A percentile compares a stretch with the other conserved stretches of the same genome.
These are phyloP conservation scores for Malaclemys terrapin DNA, from an alignment of 2,113 vertebrate species.

Conservation along the genomic window DNA sequence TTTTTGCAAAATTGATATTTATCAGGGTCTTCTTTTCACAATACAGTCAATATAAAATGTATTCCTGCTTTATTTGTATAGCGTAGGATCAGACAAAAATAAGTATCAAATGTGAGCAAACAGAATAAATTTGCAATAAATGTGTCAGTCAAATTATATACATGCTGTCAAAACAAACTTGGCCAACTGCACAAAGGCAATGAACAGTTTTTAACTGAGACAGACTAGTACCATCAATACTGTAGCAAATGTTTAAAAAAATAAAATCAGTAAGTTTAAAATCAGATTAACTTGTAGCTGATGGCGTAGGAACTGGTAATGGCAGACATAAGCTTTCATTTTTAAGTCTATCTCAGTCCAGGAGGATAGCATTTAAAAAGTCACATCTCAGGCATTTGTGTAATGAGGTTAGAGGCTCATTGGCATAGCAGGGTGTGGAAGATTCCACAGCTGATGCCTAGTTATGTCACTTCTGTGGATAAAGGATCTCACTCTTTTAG, in stretches of 20 bases:
- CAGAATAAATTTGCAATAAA: background rate
- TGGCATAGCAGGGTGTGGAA: rapidly evolving
- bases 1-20: background rate
- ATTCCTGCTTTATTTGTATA: background rate
- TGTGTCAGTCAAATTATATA: too few species aligned
- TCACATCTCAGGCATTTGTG: background rate
- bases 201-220: background rate
- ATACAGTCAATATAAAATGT: background rate
- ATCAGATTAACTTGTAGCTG: background rate
- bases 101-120: background rate
- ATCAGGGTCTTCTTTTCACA: background rate
- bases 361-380: background rate
- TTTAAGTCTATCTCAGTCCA: background rate
- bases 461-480: background rate
- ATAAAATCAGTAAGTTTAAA: background rate
- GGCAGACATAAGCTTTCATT: background rate
- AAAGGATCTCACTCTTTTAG: background rate
- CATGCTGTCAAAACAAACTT: background rate
- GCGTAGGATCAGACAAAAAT: background rate
- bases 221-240: background rate
- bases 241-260: background rate
- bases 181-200: background rate
- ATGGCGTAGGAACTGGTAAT: background rate
- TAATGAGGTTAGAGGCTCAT: background rate
- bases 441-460: rapidly evolving